Evolutionary conservation across 2,888 invertebrate species (phyloP).

Genomic region (Tineola bisselliella): DNA sequence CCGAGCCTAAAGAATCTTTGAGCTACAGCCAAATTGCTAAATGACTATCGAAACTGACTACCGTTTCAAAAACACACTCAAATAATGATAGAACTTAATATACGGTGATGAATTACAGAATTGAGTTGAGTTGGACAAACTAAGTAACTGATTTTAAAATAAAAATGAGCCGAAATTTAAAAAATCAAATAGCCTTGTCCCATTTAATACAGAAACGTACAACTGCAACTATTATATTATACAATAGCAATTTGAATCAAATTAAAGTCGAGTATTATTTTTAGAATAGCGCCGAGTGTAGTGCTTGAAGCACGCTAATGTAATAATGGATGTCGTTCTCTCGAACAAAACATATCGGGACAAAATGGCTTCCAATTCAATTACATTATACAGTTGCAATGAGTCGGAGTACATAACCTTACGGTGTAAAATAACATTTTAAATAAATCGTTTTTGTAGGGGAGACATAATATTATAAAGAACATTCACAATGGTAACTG

Average conservation of each 20-base stretch:
- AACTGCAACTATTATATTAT: too few species aligned
- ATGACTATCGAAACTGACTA: not conserved
- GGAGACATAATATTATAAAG: constrained; percentile 59
- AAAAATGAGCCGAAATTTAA: too few species aligned
- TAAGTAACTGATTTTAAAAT: too few species aligned
- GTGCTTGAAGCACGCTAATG: not conserved
- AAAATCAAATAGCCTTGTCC: too few species aligned
- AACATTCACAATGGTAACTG: constrained; percentile 35
- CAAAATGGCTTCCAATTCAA: constrained; percentile 46
- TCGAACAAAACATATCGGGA: constrained; percentile 17
- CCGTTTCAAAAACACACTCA: not conserved
- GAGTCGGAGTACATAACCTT: constrained; percentile 37
- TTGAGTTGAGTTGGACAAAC: too few species aligned
- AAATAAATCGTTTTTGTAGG: constrained; percentile 62
- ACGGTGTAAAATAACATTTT: constrained; percentile 66
- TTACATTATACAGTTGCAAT: constrained; percentile 13
- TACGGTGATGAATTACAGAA: too few species aligned
- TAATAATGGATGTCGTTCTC: constrained; percentile 41
- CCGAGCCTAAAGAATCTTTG: not conserved
- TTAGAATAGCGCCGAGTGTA: not conserved
- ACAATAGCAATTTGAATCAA: not conserved
- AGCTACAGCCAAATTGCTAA: not conserved
- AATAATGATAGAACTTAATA: too few species aligned
- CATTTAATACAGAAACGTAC: too few species aligned
- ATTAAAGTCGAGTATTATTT: constrained; percentile 2